phyloP scores from a whole-genome alignment of 2,797 vertebrate genomes.

The Gallinago solitaria region DNA sequence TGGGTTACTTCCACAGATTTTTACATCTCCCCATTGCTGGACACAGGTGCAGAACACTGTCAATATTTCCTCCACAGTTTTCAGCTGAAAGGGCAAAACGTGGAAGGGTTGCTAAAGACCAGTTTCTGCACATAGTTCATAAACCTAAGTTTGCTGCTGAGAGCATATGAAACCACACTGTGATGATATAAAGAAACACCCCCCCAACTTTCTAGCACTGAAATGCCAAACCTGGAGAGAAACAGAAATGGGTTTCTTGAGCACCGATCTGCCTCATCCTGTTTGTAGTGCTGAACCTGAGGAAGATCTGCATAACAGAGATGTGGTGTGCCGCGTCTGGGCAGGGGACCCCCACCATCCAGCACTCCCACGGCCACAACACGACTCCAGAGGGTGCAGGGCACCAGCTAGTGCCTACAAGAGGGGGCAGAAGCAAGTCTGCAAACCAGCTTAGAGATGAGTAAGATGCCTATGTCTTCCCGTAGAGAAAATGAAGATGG shows the following conservation, averaged over 20 bases:
- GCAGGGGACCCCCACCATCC: accelerated
- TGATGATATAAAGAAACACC: neutral
- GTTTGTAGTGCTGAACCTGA: neutral
- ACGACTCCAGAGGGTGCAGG: neutral
- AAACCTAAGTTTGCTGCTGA: neutral
- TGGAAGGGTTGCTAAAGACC: neutral
- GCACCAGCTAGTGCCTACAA: neutral
- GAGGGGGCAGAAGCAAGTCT: neutral
- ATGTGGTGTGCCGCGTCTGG: neutral
- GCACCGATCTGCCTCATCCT: neutral
- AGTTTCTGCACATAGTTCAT: neutral
- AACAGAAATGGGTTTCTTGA: neutral
- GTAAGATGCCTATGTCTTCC: neutral
- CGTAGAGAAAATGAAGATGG: neutral
- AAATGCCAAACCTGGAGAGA: neutral
- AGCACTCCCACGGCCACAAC: accelerated
- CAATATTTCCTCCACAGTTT: neutral
- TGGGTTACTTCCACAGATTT: neutral
- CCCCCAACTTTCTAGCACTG: neutral
- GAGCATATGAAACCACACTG: neutral
- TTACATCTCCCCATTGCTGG: neutral
- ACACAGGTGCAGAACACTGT: neutral
- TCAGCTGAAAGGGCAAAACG: neutral
- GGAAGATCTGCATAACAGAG: neutral
- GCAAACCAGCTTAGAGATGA: neutral